phyloP scores from a whole-genome alignment of 1,140 invertebrate species.

The Eupeodes corollae region DNA sequence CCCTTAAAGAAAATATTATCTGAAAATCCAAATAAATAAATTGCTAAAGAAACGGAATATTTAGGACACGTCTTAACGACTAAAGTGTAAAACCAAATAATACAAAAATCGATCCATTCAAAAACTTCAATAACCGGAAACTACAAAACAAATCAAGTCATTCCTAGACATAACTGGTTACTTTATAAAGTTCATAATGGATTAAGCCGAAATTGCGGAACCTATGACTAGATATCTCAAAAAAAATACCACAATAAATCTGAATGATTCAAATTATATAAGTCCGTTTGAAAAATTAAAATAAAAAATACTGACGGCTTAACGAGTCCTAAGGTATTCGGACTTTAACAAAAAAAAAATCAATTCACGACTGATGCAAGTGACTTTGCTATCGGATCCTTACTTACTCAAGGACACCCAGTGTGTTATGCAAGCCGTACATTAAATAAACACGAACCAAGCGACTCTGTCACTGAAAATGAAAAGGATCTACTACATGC shows the following conservation, averaged over 20 bases:
- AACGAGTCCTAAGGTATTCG: slow-evolving; percentile 13
- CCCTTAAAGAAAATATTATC: slow-evolving; percentile 21
- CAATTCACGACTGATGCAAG: slow-evolving; percentile 18
- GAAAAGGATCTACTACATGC: slow-evolving; percentile 40
- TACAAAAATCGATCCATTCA: slow-evolving; percentile 12
- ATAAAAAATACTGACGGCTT: slow-evolving; percentile 27
- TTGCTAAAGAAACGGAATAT: slow-evolving; percentile 8
- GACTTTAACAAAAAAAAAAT: slow-evolving; percentile 10
- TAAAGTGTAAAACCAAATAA: slow-evolving; percentile 19
- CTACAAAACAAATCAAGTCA: slow-evolving; percentile 14
- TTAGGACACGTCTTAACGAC: slow-evolving; percentile 2
- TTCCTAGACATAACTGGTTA: slow-evolving; percentile 22
- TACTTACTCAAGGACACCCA: slow-evolving; percentile 15
- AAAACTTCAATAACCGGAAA: slow-evolving; percentile 12
- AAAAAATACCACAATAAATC: slow-evolving; percentile 11
- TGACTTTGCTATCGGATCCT: slow-evolving; percentile 18
- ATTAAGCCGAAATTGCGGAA: slow-evolving; percentile 10
- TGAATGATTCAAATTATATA: slow-evolving; percentile 29
- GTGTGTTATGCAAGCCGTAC: slow-evolving; percentile 36
- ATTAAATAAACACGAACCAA: slow-evolving; percentile 35
- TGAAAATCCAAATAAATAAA: slow-evolving; percentile 18
- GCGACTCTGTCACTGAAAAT: slow-evolving; percentile 39
- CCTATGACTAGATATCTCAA: background rate
- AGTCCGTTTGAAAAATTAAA: slow-evolving; percentile 36
- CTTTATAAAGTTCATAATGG: slow-evolving; percentile 17